Conservation (phyloP, 2,888 invertebrate species). For the Antheraea assamensis region DNA sequence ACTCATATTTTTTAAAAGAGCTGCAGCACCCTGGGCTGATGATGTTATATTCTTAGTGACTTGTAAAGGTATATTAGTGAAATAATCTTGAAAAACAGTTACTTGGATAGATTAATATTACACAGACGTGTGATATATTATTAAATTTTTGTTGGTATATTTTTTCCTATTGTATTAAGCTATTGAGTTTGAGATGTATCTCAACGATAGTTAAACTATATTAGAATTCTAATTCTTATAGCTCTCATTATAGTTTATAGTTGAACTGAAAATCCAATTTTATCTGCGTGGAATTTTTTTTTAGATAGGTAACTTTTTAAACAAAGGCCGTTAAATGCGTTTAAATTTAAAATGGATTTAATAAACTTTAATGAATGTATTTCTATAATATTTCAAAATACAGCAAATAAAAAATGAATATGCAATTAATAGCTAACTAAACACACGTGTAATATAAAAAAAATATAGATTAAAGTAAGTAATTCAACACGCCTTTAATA, state of each 20-base stretch:
- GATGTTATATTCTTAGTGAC: no score
- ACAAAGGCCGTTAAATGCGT: neutral
- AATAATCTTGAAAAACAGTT: no score
- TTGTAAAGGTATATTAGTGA: no score
- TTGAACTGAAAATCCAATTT: neutral
- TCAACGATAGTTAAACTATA: neutral
- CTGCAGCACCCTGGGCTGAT: no score
- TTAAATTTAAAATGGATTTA: neutral
- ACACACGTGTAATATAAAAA: no score
- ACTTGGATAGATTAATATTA: neutral
- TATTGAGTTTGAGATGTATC: neutral
- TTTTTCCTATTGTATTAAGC: neutral
- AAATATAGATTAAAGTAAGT: neutral
- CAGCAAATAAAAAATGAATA: neutral
- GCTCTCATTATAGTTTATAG: neutral
- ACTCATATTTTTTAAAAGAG: no score
- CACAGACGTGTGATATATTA: neutral
- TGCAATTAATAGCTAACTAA: no score
- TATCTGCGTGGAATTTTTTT: neutral
- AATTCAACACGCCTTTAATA: neutral
- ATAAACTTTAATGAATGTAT: neutral
- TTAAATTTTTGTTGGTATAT: neutral
- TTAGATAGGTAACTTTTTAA: neutral
- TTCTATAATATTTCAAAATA: no score
- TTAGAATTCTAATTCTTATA: neutral